Evolutionary conservation across 2,888 invertebrate species (phyloP), one percentile per base, ranked within the genome.

Genomic region (Megastigmus dorsalis): DNA sequence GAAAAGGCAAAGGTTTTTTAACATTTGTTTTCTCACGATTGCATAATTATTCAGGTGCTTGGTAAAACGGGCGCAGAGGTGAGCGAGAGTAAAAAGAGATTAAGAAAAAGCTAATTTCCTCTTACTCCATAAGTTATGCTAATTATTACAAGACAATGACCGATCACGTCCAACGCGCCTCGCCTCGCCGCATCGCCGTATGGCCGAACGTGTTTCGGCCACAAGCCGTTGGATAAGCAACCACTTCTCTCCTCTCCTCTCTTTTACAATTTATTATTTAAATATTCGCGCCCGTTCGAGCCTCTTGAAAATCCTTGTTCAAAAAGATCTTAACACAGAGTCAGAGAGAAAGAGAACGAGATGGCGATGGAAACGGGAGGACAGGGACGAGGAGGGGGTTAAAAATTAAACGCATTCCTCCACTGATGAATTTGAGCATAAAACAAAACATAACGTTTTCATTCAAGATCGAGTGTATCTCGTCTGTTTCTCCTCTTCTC

Each of bases 141-240:
- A 55, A 55, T 54, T 66, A 54, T 18, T 48, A 45, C 45, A 48
- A 62, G 48, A 62, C 45, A 48, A 48, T 62, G 62, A 62, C 48
- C 48, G 48, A 62, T 45, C 33, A 9, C 33, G 30, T 30, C 30
- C 23, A 13, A 36, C 1, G 50, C n/a, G 5, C 13, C 13, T 10
- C 26, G n/a, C 3, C n/a, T n/a, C n/a, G n/a, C n/a, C n/a, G n/a
- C n/a, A n/a, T n/a, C n/a, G n/a, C n/a, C n/a, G n/a, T n/a, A n/a
- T n/a, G n/a, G n/a, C n/a, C n/a, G n/a, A n/a, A 33, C 15, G 9
- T 20, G 7, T n/a, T n/a, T n/a, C 57, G n/a, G 23, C 57, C 23
- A 23, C 57, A 38, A 57, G 13, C 38, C 38, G 57, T 38, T 7
- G 38, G 38, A 57, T 57, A 57, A 54, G 33, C 33, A 54, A 54